A percentile compares a stretch with the other conserved stretches of the same genome.
These are phyloP conservation scores for Cordilura impudica DNA, from an alignment of 2,888 invertebrate species.

Conservation along the genomic window DNA sequence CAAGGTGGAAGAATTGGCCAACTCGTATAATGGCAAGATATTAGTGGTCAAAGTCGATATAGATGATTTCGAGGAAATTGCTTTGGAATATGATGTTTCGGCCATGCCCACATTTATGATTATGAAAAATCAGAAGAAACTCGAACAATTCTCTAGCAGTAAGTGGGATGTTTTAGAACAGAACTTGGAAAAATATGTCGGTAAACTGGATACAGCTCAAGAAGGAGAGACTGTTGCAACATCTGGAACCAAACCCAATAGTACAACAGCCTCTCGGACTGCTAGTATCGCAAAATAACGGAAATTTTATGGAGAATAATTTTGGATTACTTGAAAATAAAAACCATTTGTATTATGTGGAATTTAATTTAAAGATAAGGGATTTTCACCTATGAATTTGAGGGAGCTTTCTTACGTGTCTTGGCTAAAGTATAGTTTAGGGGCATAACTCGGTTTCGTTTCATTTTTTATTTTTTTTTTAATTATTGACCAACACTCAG, in stretches of 20 bases:
- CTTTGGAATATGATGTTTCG: constrained; percentile 85
- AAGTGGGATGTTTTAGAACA: constrained; percentile 85
- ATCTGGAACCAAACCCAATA: too few relatives aligned
- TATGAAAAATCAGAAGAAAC: constrained; percentile 83
- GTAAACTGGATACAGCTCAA: constrained; percentile 22
- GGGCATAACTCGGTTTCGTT: too few relatives aligned
- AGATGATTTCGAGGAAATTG: constrained; percentile 90
- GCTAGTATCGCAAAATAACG: background rate
- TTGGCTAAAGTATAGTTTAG: too few relatives aligned
- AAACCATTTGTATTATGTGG: too few relatives aligned
- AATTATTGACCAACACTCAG: too few relatives aligned
- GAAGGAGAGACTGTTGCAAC: background rate
- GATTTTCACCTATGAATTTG: too few relatives aligned
- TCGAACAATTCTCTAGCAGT: constrained; percentile 88
- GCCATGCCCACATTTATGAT: constrained; percentile 95
- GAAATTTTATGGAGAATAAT: background rate
- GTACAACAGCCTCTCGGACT: too few relatives aligned
- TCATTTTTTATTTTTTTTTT: too few relatives aligned
- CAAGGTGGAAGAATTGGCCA: constrained; percentile 85
- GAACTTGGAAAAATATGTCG: constrained; percentile 80
- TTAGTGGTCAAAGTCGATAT: constrained; percentile 86
- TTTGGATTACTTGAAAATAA: too few relatives aligned
- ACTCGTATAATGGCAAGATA: constrained; percentile 80
- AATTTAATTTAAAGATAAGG: too few relatives aligned
- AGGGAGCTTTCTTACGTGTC: too few relatives aligned